Base-by-base conservation (phyloP, 1,140 invertebrate genomes). In the Antheraea mylitta region DNA sequence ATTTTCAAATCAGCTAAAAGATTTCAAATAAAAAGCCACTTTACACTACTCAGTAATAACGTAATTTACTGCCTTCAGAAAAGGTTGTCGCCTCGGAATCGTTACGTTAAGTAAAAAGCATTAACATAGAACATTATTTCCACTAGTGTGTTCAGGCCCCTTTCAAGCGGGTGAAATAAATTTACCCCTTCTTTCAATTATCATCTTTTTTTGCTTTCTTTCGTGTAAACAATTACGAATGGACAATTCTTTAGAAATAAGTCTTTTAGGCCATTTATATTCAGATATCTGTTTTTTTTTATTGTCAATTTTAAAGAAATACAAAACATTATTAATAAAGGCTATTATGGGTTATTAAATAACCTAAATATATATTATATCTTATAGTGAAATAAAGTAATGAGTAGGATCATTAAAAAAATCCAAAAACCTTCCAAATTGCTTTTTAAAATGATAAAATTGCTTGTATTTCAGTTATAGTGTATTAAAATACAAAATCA, bases 51-150 rank as follows among this genome's bases (percentile, higher is more conserved):
- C 45, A 42, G 61, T 30, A 45, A 60, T 69, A 67, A 72, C 58
- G 48, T 42, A 66, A 64, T 73, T 73, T 72, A 74, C 69, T 65
- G 64, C 62, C 64, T 67, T 71, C 74, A 74, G 73, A 72, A 74
- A 75, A 73, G 71, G 19, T 64, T 60, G 58, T 38, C 48, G 65
- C 64, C 19, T 16, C 45, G 45, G 45, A 7, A 53, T 53, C 45
- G 45, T 53, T 16, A 4, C 16, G 45, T 53, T 53, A 16, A 13
- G 45, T 42, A 53, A 53, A 10, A 53, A 53, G 45, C 16, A 53
- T 53, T 9, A 9, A 7, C 7, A 53, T 53, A 53, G 11, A 53
- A 16, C 45, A 16, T 53, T 13, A 0, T 53, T 48, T 11, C 7
- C 3, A 13, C 7, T 13, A 42, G 16, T 42, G 38, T 7, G 18